A percentile compares a stretch with the other conserved stretches of the same genome.
Evolutionary conservation across 2,113 vertebrate species (phyloP).

Genomic region (Sitta europaea): DNA sequence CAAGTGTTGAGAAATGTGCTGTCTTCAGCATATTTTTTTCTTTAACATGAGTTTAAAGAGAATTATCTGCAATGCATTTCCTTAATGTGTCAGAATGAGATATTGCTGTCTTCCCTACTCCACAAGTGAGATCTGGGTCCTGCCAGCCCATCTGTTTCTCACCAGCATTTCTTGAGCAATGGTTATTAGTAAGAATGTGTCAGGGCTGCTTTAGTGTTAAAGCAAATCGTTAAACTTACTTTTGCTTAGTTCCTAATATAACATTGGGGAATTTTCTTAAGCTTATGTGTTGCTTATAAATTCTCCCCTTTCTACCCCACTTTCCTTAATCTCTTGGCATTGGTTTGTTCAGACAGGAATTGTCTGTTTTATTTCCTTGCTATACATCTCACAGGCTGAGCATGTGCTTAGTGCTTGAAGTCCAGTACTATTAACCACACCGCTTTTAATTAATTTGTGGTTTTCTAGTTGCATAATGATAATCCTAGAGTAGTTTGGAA

Average conservation of each 20-base stretch:
- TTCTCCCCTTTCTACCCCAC: accelerated
- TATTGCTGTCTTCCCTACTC: background rate
- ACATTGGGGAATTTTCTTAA: background rate
- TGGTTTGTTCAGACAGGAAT: background rate
- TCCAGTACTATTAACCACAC: background rate
- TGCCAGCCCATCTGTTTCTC: background rate
- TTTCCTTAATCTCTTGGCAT: background rate
- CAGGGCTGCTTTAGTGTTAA: background rate
- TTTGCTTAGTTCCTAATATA: background rate
- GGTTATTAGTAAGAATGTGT: background rate
- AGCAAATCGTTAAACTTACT: accelerated
- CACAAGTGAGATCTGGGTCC: background rate
- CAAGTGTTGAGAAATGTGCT: slow-evolving; percentile 1
- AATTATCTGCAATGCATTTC: background rate
- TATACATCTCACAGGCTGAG: background rate
- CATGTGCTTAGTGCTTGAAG: background rate
- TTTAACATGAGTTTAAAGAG: background rate
- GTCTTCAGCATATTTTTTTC: background rate
- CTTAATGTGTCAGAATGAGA: background rate
- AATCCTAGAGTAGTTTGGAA: background rate
- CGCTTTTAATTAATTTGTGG: background rate
- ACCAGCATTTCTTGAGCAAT: background rate
- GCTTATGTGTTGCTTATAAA: background rate
- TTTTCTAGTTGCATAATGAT: background rate
- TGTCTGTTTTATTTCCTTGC: background rate